Percentiles rank a stretch among this genome's conserved stretches.
Evolutionary conservation across 30 jellyfish, hydroid and myxozoan species (phyloP).

Genomic region (Aurelia aurita complex sp. Pacific): DNA sequence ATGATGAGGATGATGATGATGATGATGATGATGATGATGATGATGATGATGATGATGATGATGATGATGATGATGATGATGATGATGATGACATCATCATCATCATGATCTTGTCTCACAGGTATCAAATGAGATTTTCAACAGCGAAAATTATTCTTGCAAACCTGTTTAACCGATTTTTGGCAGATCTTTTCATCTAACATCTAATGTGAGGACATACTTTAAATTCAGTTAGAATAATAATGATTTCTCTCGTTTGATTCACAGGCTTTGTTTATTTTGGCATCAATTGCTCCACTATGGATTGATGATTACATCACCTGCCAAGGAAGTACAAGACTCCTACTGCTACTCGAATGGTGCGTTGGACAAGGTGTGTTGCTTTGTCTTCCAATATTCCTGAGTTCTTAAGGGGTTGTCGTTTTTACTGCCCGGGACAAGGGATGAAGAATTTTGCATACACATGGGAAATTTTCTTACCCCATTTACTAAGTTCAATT

Average conservation of each 20-base stretch:
- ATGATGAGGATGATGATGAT: too few species aligned
- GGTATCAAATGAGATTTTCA: neutral
- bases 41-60: too few species aligned
- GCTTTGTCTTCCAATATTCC: neutral
- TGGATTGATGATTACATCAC: constrained; percentile 73
- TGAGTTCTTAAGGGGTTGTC: too few species aligned
- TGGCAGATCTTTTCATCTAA: too few species aligned
- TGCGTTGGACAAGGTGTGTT: constrained; percentile 83
- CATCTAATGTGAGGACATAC: neutral
- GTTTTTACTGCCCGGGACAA: too few species aligned
- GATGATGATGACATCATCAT: too few species aligned
- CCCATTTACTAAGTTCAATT: too few species aligned
- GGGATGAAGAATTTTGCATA: too few species aligned
- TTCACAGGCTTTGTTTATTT: constrained; percentile 75
- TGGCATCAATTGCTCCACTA: constrained; percentile 76
- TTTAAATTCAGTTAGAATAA: neutral
- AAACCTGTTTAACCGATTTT: too few species aligned
- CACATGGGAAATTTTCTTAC: too few species aligned
- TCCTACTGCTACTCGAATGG: constrained; percentile 84
- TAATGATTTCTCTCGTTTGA: neutral
- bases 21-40: too few species aligned
- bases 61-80: too few species aligned
- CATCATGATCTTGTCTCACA: neutral
- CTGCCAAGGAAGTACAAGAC: constrained; percentile 88
- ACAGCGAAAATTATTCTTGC: neutral